Evolutionary conservation across 2,888 invertebrate genomes (phyloP).

Genomic region (Cryptophagus acutangulus): DNA sequence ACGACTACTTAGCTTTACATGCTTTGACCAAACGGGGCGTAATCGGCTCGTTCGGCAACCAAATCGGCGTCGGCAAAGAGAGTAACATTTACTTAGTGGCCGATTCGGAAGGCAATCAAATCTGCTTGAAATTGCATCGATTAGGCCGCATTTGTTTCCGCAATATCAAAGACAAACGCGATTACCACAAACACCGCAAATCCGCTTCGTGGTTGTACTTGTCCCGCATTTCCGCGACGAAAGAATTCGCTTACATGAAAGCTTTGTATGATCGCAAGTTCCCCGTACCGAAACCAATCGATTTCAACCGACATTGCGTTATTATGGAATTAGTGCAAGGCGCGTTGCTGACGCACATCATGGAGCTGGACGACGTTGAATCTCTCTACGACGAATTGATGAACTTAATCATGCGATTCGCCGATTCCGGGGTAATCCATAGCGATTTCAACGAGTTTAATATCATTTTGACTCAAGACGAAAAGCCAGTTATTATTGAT

Average conservation of each 20-base stretch:
- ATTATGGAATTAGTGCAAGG: slow-evolving; percentile 91
- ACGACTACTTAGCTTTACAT: slow-evolving; percentile 94
- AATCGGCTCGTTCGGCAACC: slow-evolving; percentile 87
- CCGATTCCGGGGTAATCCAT: slow-evolving; percentile 94
- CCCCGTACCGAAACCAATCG: slow-evolving; percentile 92
- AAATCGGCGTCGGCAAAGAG: slow-evolving; percentile 98
- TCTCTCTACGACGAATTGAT: slow-evolving; percentile 88
- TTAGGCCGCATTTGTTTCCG: slow-evolving; percentile 95
- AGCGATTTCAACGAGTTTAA: slow-evolving; percentile 99
- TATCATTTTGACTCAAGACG: slow-evolving; percentile 78
- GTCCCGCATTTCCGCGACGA: slow-evolving; percentile 91
- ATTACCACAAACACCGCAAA: slow-evolving; percentile 90
- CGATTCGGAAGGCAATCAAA: slow-evolving; percentile 69
- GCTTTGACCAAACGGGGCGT: slow-evolving; percentile 73
- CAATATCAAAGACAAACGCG: slow-evolving; percentile 91
- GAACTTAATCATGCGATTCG: slow-evolving; percentile 85
- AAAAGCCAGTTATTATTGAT: slow-evolving; percentile 85
- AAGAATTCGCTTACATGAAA: slow-evolving; percentile 97
- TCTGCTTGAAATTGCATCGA: slow-evolving; percentile 90
- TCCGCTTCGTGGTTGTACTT: slow-evolving; percentile 93
- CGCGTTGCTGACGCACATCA: slow-evolving; percentile 66
- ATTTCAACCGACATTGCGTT: slow-evolving; percentile 92
- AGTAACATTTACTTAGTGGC: slow-evolving; percentile 92
- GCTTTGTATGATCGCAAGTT: slow-evolving; percentile 85
- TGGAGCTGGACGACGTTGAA: slow-evolving; percentile 64